These are phyloP conservation scores for Meteorus sp. DNA, from an alignment of 1,140 invertebrate genomes.

Conservation along the genomic window DNA sequence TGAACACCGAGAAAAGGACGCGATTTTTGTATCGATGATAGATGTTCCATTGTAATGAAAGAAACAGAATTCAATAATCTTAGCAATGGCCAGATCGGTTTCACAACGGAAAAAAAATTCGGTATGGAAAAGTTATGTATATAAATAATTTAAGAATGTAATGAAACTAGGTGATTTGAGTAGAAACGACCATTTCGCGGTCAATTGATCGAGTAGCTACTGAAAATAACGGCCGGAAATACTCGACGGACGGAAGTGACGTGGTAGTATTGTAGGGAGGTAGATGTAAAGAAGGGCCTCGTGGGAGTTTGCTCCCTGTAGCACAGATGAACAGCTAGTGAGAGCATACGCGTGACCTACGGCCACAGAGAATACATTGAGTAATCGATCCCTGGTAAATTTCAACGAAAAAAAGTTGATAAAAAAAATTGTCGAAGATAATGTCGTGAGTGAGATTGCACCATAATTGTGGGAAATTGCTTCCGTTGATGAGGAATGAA, in stretches of 20 bases:
- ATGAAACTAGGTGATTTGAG: too few species aligned
- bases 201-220: conserved; percentile 18
- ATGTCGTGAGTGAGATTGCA: background rate
- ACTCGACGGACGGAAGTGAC: conserved; percentile 40
- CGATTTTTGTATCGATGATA: too few species aligned
- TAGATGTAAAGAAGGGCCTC: conserved; percentile 34
- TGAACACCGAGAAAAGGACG: too few species aligned
- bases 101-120: background rate
- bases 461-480: too few species aligned
- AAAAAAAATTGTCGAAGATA: background rate
- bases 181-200: conserved; percentile 15
- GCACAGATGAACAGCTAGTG: too few species aligned
- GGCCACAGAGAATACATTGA: conserved; percentile 1
- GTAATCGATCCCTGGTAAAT: conserved; percentile 20
- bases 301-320: too few species aligned
- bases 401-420: conserved; percentile 5
- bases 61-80: too few species aligned
- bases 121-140: too few species aligned
- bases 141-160: too few species aligned
- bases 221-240: conserved; percentile 25
- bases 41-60: too few species aligned
- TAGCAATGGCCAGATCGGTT: background rate
- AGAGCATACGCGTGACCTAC: too few species aligned
- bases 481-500: too few species aligned
- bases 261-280: conserved; percentile 27